Base-by-base conservation (phyloP, 2,113 vertebrate genomes). In the Pithys albifrons region DNA sequence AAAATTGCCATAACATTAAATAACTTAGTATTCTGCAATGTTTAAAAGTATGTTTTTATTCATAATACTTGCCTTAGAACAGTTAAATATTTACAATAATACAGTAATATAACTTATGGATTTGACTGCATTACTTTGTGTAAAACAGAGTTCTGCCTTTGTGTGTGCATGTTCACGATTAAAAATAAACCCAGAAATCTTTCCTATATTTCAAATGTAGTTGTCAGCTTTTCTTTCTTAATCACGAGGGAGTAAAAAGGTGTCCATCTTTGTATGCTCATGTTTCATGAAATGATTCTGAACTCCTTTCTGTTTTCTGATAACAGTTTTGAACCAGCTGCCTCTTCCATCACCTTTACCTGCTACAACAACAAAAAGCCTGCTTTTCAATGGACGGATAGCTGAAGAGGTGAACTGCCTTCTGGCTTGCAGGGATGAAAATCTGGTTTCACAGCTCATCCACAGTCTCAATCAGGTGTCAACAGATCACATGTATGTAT, bases 331-430 rank as follows among this genome's bases (percentile, higher is more conserved):
- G 98, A 99, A 99, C 98, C 99, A 99, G 98, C 98, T 99, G 95
- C 99, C 99, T 98, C 99, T 99, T 98, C 99, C 99, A 91, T 99
- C 99, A 95, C 99, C 99, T 91, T 98, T 99, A 98, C 99, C 99
- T 97, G 99, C 99, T 96, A 99, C 99, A 97, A 99, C 99, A 98
- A 99, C 99, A 97, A 99, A 99, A 98, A 99, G 99, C 96, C 98
- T 99, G 96, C 98, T 99, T 73, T 99, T 99, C 97, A 99, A 99
- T 98, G 98, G 99, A 97, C 98, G 99, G 93, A 99, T 99, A 94
- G 99, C 99, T 35, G 99, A 99, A 98, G 99, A 99, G 93, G 99
- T 99, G 96, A 99, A 98, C 95, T 99, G 98, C 94, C 98, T 99
- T 97, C 97, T 99, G 98, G 98, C 98, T 83, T 99, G 99, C 98